Base-by-base conservation (phyloP, 2,113 vertebrate genomes). In the Trematocara nigrifrons region DNA sequence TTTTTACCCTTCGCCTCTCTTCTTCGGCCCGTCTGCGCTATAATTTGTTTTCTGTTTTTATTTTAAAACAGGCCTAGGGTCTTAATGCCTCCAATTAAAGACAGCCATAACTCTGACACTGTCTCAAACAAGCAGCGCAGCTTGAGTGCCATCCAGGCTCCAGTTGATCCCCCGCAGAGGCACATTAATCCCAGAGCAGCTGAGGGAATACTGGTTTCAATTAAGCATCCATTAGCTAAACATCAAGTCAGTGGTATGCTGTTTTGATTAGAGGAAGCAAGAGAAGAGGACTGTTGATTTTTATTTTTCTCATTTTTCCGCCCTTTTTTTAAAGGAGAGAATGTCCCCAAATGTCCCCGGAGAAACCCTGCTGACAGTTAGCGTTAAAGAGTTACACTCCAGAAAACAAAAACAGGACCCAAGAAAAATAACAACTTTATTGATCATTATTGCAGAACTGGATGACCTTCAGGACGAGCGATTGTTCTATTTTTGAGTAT, bases 141-240 rank as follows among this genome's bases (percentile, higher is more conserved):
- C 12, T 18, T 74, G 86, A 92, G 84, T 76, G 78, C 83, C 74
- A 77, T 86, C 84, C 81, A 47, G 83, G 84, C 91, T 86, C 82
- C 84, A 81, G 87, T 76, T 57, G 10, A 80, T 84, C 15, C 82
- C 79, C 86, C 5, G 5, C 89, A 71, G 83, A 91, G 90, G 42
- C 77, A 3, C n/a, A 83, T 91, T 83, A 85, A 82, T 93, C 84
- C 49, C 56, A 78, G 82, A 45, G 51, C 86, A 90, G 20, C 59
- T 45, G 26, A 79, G 35, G 79, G 81, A 89, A 86, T 49, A 53
- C 88, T 94, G 94, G 76, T 92, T 95, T 92, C 87, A 93, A 93
- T 94, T 92, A 93, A 82, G 52, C 80, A 81, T 76, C 89, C 86
- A 93, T 92, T 93, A 91, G 74, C 29, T 18, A 40, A 87, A 89